Conservation (phyloP, 2,797 vertebrate genomes). For the Catamblyrhynchus diadema region DNA sequence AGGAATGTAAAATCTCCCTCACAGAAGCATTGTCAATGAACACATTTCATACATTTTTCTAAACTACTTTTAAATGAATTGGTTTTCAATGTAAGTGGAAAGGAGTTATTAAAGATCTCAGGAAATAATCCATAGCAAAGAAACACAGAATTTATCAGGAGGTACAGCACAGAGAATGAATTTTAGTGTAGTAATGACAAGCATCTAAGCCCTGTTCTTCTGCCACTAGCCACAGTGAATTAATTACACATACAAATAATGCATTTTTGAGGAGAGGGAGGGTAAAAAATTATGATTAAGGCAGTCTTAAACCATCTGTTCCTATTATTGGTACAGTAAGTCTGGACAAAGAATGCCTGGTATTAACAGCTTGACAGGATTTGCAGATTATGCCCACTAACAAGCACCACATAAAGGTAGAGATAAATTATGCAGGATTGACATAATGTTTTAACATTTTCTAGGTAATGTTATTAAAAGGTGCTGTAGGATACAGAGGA, state of each 20-base stretch:
- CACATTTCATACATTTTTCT: background rate
- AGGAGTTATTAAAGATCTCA: background rate
- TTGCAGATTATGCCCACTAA: conserved; percentile 2
- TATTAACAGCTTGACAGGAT: background rate
- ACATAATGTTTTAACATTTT: background rate
- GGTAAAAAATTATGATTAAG: background rate
- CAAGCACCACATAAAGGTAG: background rate
- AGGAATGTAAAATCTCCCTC: background rate
- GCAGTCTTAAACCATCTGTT: background rate
- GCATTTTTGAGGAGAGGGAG: background rate
- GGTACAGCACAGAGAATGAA: background rate
- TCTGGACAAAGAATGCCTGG: background rate
- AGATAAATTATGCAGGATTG: background rate
- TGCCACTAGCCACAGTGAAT: background rate
- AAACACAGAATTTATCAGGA: background rate
- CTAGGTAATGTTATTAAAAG: background rate
- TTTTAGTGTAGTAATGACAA: background rate
- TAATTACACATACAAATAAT: background rate
- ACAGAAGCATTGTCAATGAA: background rate
- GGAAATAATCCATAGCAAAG: background rate
- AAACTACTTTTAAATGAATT: background rate
- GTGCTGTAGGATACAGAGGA: background rate
- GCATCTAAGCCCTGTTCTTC: background rate
- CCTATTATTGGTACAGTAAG: background rate
- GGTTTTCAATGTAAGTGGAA: background rate